Evolutionary conservation across 2,113 vertebrate genomes (phyloP).

Genomic region (Chlorodrepanis virens): DNA sequence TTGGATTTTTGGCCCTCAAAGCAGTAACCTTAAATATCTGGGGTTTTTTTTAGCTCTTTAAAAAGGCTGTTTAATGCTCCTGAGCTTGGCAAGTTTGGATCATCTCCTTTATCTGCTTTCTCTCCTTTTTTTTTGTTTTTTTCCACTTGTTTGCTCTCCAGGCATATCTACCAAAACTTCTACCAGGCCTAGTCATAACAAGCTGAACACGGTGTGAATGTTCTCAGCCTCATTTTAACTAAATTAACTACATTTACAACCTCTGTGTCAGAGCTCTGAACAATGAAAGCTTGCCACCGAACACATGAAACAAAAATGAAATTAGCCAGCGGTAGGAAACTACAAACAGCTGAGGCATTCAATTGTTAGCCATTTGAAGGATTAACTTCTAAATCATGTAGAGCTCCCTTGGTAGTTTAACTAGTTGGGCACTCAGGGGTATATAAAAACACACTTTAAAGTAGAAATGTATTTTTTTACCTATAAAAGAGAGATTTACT

Average conservation of each 20-base stretch:
- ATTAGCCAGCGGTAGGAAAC: slow-evolving; percentile 77
- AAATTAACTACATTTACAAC: slow-evolving; percentile 76
- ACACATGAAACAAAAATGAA: slow-evolving; percentile 80
- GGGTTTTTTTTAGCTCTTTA: too few species aligned
- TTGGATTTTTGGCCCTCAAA: background rate
- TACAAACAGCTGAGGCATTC: slow-evolving; percentile 79
- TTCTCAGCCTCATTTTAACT: slow-evolving; percentile 69
- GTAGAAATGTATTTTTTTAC: slow-evolving; percentile 78
- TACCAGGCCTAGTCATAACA: slow-evolving; percentile 10
- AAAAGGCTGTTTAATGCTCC: background rate
- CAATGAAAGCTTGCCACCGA: slow-evolving; percentile 70
- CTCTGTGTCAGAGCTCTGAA: slow-evolving; percentile 64
- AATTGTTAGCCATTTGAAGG: slow-evolving; percentile 81
- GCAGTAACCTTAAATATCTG: background rate
- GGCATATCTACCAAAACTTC: background rate
- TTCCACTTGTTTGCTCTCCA: background rate
- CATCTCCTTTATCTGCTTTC: background rate
- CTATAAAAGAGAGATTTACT: slow-evolving; percentile 79
- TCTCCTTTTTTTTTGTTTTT: background rate
- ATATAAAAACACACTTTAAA: slow-evolving; percentile 80
- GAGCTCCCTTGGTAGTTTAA: slow-evolving; percentile 77
- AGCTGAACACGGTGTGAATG: slow-evolving; percentile 39
- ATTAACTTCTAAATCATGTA: slow-evolving; percentile 85
- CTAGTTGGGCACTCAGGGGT: slow-evolving; percentile 79
- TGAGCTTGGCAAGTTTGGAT: background rate